These are phyloP conservation scores for Brenthis hecate DNA, from an alignment of 2,888 invertebrate species.

Conservation along the genomic window DNA sequence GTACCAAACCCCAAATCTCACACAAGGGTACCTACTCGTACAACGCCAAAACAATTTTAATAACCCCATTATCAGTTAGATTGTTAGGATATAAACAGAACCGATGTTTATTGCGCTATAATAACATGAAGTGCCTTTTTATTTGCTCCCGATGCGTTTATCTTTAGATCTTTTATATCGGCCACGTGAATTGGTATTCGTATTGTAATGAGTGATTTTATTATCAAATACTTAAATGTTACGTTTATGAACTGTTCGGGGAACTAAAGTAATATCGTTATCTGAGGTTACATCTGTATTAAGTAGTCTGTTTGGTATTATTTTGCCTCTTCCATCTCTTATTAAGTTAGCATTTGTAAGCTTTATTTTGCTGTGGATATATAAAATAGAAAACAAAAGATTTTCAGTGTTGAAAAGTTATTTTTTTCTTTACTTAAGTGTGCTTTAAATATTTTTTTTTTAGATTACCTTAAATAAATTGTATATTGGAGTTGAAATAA, in stretches of 20 bases:
- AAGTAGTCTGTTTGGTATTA: too few species aligned
- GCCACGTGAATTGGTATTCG: constrained; percentile 36
- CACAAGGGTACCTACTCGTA: not conserved
- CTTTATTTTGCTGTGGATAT: too few species aligned
- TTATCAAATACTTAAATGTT: constrained; percentile 37
- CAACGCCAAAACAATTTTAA: constrained; percentile 66
- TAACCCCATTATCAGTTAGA: constrained; percentile 65
- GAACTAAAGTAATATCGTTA: constrained; percentile 24
- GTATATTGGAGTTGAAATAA: too few species aligned
- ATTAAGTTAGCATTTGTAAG: too few species aligned
- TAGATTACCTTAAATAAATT: too few species aligned
- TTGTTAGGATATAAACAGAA: constrained; percentile 55
- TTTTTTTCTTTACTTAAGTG: too few species aligned
- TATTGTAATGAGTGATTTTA: constrained; percentile 48
- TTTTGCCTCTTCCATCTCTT: not conserved
- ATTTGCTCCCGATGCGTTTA: constrained; percentile 71
- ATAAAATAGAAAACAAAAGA: too few species aligned
- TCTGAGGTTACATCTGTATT: constrained; percentile 21
- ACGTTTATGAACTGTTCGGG: constrained; percentile 33
- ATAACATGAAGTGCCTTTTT: constrained; percentile 73
- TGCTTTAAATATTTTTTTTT: too few species aligned
- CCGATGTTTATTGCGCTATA: constrained; percentile 69
- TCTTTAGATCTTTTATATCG: constrained; percentile 62
- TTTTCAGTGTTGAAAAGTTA: too few species aligned
- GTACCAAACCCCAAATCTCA: constrained; percentile 7